These are phyloP conservation scores for Geotrypetes seraphini DNA, from an alignment of 2,797 vertebrate species.

Conservation along the genomic window DNA sequence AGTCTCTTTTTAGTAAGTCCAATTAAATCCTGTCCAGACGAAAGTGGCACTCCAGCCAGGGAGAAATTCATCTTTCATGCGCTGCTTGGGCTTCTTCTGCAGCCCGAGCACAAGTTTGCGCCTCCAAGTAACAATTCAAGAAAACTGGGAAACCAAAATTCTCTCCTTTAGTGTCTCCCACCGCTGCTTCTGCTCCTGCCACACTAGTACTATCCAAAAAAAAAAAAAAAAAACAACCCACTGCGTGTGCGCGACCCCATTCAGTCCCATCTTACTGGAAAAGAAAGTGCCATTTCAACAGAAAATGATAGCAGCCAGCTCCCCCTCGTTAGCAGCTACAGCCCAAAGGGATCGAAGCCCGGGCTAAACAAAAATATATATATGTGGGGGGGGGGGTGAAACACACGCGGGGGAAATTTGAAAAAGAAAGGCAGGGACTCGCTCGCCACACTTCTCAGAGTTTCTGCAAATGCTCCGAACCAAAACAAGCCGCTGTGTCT, in stretches of 20 bases:
- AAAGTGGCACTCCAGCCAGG: conserved; percentile 10
- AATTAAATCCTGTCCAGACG: conserved; percentile 12
- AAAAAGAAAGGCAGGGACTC: too few species aligned
- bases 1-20: conserved; percentile 27
- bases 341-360: conserved; percentile 8
- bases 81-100: conserved; percentile 12
- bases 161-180: too few species aligned
- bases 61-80: conserved; percentile 33
- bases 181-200: background rate
- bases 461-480: conserved; percentile 51
- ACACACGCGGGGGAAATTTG: too few species aligned
- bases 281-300: conserved; percentile 41
- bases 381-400: too few species aligned
- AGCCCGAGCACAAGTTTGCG: conserved; percentile 35
- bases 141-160: too few species aligned
- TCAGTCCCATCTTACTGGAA: conserved; percentile 47
- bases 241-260: conserved; percentile 35
- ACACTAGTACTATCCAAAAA: conserved; percentile 6
- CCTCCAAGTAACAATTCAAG: conserved; percentile 37
- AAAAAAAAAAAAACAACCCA: conserved; percentile 16
- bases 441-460: too few species aligned
- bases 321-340: conserved; percentile 5
- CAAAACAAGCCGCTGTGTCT: conserved; percentile 58
- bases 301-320: conserved; percentile 31
- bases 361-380: too few species aligned